phyloP scores from a whole-genome alignment of 2,113 vertebrate species.

The Prionailurus bengalensis region DNA sequence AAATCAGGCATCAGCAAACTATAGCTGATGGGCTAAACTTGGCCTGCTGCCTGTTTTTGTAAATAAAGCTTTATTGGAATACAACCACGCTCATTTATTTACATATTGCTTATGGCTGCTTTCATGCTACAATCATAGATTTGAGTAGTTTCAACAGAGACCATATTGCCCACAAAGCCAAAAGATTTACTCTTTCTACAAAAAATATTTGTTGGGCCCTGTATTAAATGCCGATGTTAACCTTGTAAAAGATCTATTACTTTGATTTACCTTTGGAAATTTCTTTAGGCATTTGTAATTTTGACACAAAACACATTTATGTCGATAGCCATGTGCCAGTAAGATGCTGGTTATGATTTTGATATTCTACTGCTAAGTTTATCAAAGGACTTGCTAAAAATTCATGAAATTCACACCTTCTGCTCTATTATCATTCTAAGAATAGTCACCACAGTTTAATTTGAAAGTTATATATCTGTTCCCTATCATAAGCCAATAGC shows the following conservation, averaged over 20 bases:
- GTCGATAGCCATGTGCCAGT: neutral
- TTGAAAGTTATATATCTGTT: neutral
- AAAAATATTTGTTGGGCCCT: neutral
- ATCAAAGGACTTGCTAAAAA: neutral
- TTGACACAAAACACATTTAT: neutral
- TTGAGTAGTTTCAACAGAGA: neutral
- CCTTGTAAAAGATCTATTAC: neutral
- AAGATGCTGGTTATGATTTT: neutral
- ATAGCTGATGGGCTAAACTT: neutral
- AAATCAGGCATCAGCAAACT: neutral
- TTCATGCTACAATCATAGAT: neutral
- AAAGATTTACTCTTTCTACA: neutral
- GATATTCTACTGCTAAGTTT: neutral
- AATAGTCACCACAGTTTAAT: neutral
- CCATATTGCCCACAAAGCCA: neutral
- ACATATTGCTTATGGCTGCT: neutral
- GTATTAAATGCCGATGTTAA: neutral
- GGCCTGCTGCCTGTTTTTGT: neutral
- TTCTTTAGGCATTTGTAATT: neutral
- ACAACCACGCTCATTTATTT: neutral
- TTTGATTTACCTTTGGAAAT: neutral
- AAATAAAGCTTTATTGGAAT: neutral
- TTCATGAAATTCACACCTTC: neutral
- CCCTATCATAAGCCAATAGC: neutral
- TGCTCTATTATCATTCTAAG: neutral